Evolutionary conservation across 2,797 vertebrate species (phyloP).

Genomic region (Chelmon rostratus): DNA sequence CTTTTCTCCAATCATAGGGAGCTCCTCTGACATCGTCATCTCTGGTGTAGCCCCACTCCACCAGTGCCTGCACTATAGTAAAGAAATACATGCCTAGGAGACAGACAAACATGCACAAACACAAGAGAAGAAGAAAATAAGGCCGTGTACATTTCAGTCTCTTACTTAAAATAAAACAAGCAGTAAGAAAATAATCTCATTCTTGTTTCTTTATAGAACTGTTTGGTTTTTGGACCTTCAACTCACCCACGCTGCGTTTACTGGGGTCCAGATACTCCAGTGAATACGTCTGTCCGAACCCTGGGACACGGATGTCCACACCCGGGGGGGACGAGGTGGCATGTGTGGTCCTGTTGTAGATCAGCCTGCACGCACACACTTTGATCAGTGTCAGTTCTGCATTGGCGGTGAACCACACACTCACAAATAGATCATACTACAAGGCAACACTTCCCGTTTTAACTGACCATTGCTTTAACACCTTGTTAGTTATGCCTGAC

Average conservation of each 20-base stretch:
- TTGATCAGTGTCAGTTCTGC: constrained; percentile 26
- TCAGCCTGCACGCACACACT: constrained; percentile 82
- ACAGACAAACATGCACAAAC: constrained; percentile 30
- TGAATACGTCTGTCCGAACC: constrained; percentile 94
- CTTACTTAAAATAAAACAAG: not conserved
- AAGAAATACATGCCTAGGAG: constrained; percentile 95
- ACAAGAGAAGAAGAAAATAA: not conserved
- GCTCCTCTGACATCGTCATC: constrained; percentile 93
- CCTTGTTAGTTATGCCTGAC: not conserved
- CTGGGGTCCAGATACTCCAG: constrained; percentile 97
- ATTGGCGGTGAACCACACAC: not conserved
- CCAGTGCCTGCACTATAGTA: constrained; percentile 92
- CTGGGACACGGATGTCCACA: constrained; percentile 93
- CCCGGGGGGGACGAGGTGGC: constrained; percentile 89
- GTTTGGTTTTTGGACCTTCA: not conserved
- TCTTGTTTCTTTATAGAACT: not conserved
- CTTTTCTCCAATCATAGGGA: constrained; percentile 98
- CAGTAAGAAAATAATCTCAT: not conserved
- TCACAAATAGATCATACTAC: not conserved
- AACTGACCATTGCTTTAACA: not conserved
- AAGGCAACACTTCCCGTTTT: constrained; percentile 26
- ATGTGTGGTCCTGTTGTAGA: constrained; percentile 92
- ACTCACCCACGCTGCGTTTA: constrained; percentile 93
- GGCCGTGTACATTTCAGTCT: not conserved
- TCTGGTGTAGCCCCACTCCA: constrained; percentile 93